Evolutionary conservation across 2,113 vertebrate genomes (phyloP).

Genomic region (Megaptera novaeangliae): DNA sequence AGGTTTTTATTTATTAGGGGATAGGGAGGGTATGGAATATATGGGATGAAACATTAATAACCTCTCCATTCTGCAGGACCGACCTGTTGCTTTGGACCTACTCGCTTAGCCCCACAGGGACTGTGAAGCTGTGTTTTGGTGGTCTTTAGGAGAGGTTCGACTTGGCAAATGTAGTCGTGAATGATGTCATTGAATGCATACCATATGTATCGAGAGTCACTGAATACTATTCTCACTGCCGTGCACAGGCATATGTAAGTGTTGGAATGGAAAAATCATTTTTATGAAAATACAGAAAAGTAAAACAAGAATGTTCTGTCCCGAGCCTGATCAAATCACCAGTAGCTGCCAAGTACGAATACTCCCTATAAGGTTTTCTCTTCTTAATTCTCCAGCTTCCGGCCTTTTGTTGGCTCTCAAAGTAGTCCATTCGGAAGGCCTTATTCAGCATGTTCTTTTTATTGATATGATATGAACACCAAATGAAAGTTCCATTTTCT

Average conservation of each 20-base stretch:
- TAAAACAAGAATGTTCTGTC: slow-evolving; percentile 70
- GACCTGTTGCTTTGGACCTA: slow-evolving; percentile 70
- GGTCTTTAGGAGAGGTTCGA: slow-evolving; percentile 76
- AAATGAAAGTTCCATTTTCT: slow-evolving; percentile 61
- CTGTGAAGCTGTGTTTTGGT: slow-evolving; percentile 80
- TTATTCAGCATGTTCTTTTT: slow-evolving; percentile 70
- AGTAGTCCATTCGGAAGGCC: slow-evolving; percentile 20
- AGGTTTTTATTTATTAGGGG: slow-evolving; percentile 70
- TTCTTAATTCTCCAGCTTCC: slow-evolving; percentile 57
- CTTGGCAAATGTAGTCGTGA: slow-evolving; percentile 72
- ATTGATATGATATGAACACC: slow-evolving; percentile 48
- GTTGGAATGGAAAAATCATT: slow-evolving; percentile 79
- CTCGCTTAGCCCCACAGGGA: slow-evolving; percentile 49
- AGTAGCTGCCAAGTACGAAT: slow-evolving; percentile 62
- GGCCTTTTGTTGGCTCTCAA: slow-evolving; percentile 55
- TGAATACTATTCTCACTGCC: slow-evolving; percentile 69
- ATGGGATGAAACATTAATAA: slow-evolving; percentile 64
- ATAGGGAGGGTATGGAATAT: slow-evolving; percentile 50
- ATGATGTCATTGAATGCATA: slow-evolving; percentile 82
- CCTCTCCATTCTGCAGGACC: slow-evolving; percentile 60
- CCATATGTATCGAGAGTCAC: slow-evolving; percentile 73
- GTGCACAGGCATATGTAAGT: slow-evolving; percentile 72
- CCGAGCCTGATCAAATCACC: slow-evolving; percentile 66
- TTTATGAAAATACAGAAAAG: slow-evolving; percentile 69
- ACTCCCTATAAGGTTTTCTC: slow-evolving; percentile 36